These are phyloP conservation scores for Lucinisca nassula DNA, from an alignment of 2,888 invertebrate genomes.

Conservation along the genomic window DNA sequence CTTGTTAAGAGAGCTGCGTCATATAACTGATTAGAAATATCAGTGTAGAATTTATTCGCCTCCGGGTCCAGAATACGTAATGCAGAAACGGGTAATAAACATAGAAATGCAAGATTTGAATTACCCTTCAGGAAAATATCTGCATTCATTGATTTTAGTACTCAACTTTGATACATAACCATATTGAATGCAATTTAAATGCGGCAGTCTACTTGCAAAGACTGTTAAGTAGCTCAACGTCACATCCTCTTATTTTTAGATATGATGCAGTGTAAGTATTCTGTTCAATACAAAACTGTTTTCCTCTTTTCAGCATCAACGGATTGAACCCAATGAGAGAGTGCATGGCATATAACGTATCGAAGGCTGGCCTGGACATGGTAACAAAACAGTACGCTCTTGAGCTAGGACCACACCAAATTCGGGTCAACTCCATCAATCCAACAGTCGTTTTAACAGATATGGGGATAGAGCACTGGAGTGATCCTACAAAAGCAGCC, in stretches of 20 bases:
- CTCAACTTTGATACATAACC: too few species aligned
- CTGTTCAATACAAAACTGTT: not conserved
- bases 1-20: too few species aligned
- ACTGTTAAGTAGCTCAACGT: not conserved
- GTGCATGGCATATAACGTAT: slow-evolving; percentile 94
- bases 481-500: slow-evolving; percentile 92
- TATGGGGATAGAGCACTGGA: slow-evolving; percentile 94
- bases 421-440: slow-evolving; percentile 96
- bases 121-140: too few species aligned
- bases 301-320: slow-evolving; percentile 89
- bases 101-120: too few species aligned
- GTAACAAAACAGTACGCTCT: slow-evolving; percentile 94
- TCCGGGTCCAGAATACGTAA: too few species aligned
- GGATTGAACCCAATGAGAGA: slow-evolving; percentile 90
- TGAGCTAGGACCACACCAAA: slow-evolving; percentile 94
- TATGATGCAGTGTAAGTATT: not conserved
- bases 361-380: slow-evolving; percentile 96
- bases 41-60: too few species aligned
- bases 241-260: too few species aligned
- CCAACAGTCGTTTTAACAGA: slow-evolving; percentile 97
- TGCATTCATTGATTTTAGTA: too few species aligned
- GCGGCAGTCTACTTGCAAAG: not conserved
- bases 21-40: too few species aligned
- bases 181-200: not conserved
- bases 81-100: too few species aligned